Conservation (phyloP, 2,797 vertebrate species). For the Chanos chanos region DNA sequence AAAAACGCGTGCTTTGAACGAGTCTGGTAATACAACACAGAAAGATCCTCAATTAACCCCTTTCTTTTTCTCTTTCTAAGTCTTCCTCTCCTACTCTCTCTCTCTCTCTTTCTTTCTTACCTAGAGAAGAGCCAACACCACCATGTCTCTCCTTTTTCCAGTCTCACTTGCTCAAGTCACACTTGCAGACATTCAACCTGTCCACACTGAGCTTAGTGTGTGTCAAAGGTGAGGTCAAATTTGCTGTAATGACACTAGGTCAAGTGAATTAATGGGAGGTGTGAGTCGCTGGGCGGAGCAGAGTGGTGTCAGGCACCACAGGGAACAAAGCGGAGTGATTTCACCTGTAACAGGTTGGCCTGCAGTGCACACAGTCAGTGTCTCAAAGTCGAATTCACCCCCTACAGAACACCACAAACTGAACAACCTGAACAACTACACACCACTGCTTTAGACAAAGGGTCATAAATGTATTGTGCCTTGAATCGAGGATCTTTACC, state of each 20-base stretch:
- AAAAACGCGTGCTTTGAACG: slow-evolving; percentile 7
- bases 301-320: slow-evolving; percentile 20
- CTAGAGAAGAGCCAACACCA: background rate
- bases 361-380: too few species aligned
- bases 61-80: background rate
- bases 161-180: slow-evolving; percentile 5
- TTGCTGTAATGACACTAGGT: background rate
- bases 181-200: background rate
- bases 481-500: too few species aligned
- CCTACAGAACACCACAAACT: too few species aligned
- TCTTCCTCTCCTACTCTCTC: background rate
- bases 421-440: too few species aligned
- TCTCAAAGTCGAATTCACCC: too few species aligned
- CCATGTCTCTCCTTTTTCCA: slow-evolving; percentile 29
- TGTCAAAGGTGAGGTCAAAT: too few species aligned
- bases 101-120: slow-evolving; percentile 16
- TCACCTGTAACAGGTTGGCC: too few species aligned
- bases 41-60: slow-evolving; percentile 2
- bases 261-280: background rate
- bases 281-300: slow-evolving; percentile 15
- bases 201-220: background rate
- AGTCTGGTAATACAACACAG: slow-evolving; percentile 8
- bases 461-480: too few species aligned
- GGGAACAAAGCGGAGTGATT: too few species aligned
- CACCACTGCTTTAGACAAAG: too few species aligned